These are phyloP conservation scores for Cecidostiba fungosa DNA, from an alignment of 2,888 invertebrate genomes.

Conservation along the genomic window DNA sequence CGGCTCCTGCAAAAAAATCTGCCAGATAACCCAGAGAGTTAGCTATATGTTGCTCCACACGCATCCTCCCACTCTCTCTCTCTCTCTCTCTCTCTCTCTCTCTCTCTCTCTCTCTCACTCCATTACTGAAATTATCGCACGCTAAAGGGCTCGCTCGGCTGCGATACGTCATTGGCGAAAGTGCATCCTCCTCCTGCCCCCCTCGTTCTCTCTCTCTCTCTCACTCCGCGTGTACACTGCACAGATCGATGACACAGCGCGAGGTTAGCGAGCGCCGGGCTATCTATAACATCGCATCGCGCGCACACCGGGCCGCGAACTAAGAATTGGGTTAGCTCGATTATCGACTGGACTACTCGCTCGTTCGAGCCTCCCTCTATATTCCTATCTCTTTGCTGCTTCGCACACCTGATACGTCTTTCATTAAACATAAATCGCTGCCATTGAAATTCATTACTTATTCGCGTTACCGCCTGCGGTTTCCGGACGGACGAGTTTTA, in stretches of 20 bases:
- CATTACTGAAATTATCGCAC: slow-evolving; percentile 50
- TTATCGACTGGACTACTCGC: slow-evolving; percentile 49
- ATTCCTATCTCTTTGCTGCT: neutral
- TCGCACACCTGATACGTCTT: slow-evolving; percentile 42
- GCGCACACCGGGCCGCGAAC: slow-evolving; percentile 15
- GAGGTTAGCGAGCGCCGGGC: slow-evolving; percentile 25
- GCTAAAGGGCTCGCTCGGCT: slow-evolving; percentile 35
- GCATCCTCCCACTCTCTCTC: neutral
- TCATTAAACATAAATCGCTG: slow-evolving; percentile 56
- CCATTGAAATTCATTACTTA: slow-evolving; percentile 53
- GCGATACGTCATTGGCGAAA: slow-evolving; percentile 43
- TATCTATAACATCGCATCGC: slow-evolving; percentile 52
- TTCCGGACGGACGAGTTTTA: slow-evolving; percentile 35
- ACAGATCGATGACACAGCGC: slow-evolving; percentile 51
- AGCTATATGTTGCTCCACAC: neutral
- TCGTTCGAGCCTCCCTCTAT: neutral
- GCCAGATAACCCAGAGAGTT: neutral
- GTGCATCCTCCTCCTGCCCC: slow-evolving; percentile 31
- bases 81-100: slow-evolving; percentile 22
- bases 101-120: slow-evolving; percentile 27
- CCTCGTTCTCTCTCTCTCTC: neutral
- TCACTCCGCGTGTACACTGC: neutral
- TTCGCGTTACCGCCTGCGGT: slow-evolving; percentile 47
- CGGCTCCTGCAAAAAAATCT: neutral
- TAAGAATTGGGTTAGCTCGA: slow-evolving; percentile 62